Conservation (phyloP, 1,140 invertebrate genomes). For the Babylonia areolata region DNA sequence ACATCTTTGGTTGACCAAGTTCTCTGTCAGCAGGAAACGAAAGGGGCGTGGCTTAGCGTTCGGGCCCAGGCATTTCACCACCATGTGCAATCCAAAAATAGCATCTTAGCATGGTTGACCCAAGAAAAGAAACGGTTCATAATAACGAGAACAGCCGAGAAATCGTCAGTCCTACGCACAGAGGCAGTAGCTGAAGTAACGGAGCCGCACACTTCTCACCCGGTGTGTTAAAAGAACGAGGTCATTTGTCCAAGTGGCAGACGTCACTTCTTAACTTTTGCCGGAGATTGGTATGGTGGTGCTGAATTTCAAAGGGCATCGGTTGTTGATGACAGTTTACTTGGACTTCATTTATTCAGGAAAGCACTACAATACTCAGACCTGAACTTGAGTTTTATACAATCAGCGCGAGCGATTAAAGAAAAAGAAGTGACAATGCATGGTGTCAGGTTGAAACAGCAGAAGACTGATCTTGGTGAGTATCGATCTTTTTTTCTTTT, state of each 20-base stretch:
- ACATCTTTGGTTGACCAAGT: background rate
- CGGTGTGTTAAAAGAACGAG: no score
- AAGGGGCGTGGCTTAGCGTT: constrained; percentile 21
- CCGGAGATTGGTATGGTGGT: background rate
- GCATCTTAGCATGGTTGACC: background rate
- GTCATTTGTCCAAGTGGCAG: background rate
- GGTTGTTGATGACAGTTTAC: background rate
- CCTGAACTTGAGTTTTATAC: no score
- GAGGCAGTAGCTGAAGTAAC: no score
- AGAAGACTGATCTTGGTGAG: background rate
- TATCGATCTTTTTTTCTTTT: no score
- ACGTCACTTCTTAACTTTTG: background rate
- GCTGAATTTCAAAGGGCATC: background rate
- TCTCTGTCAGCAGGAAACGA: background rate
- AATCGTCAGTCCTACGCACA: background rate
- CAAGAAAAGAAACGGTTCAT: background rate
- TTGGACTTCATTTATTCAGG: background rate
- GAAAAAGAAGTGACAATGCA: no score
- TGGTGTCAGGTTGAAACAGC: background rate
- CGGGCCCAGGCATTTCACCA: constrained; percentile 24
- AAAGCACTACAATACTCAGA: background rate
- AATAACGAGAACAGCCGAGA: background rate
- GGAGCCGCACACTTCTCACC: no score
- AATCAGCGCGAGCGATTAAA: no score
- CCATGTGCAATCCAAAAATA: constrained; percentile 23